A percentile compares a stretch with the other conserved stretches of the same genome.
Evolutionary conservation across 2,797 vertebrate genomes (phyloP).

Genomic region (Helostoma temminkii): DNA sequence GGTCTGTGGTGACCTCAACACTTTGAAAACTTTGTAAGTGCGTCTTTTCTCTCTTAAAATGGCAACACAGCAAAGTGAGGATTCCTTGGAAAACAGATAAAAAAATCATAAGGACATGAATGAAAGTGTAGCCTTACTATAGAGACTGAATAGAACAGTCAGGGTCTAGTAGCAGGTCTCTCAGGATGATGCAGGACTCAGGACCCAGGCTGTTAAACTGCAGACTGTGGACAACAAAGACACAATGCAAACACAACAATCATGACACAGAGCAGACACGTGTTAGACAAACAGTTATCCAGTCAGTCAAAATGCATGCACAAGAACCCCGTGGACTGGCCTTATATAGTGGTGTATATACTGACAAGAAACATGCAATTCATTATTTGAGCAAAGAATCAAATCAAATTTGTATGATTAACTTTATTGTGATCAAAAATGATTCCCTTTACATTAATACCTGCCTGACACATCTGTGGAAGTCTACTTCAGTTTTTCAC

Average conservation of each 20-base stretch:
- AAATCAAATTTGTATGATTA: too few relatives aligned
- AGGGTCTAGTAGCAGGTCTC: conserved; percentile 89
- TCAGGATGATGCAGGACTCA: conserved; percentile 89
- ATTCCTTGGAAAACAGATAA: neutral
- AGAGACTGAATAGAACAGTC: conserved; percentile 87
- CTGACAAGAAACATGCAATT: too few relatives aligned
- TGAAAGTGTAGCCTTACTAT: conserved; percentile 85
- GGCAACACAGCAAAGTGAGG: neutral
- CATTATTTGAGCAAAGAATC: too few relatives aligned
- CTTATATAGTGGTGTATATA: too few relatives aligned
- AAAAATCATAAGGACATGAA: neutral
- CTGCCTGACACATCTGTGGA: too few relatives aligned
- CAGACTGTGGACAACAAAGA: conserved; percentile 83
- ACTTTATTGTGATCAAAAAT: too few relatives aligned
- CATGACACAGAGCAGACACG: conserved; percentile 55
- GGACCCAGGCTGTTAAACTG: conserved; percentile 94
- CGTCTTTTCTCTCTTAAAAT: neutral
- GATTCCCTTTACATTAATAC: too few relatives aligned
- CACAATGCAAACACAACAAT: conserved; percentile 45
- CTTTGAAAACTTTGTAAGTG: too few relatives aligned
- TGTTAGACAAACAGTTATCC: conserved; percentile 2
- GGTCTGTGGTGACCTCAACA: too few relatives aligned
- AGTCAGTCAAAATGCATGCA: neutral
- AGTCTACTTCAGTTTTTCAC: too few relatives aligned
- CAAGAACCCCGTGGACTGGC: too few relatives aligned